Conservation (phyloP, 2,797 vertebrate genomes). For the Sphaeramia orbicularis region DNA sequence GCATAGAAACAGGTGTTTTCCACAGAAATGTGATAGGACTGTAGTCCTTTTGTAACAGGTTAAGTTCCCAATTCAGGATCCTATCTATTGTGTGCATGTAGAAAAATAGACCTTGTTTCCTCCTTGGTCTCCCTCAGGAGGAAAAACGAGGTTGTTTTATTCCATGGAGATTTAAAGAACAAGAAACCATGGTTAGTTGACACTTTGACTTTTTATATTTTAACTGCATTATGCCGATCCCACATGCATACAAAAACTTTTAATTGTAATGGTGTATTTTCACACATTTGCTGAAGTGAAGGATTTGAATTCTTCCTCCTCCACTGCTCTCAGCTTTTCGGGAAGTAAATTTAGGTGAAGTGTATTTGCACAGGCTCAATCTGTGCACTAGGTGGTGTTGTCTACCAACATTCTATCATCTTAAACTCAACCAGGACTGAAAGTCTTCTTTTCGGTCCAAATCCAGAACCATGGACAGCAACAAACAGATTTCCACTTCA, state of each 20-base stretch:
- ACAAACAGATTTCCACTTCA: neutral
- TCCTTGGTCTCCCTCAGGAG: constrained; percentile 45
- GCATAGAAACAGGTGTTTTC: neutral
- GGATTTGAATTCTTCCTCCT: no score
- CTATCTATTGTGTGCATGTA: constrained; percentile 35
- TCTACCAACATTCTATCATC: neutral
- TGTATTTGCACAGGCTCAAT: constrained; percentile 9
- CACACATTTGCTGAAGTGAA: no score
- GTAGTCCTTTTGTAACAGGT: constrained; percentile 13
- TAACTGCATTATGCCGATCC: no score
- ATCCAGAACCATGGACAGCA: constrained; percentile 71
- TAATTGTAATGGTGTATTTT: no score
- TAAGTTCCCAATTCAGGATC: constrained; percentile 15
- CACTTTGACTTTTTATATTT: no score
- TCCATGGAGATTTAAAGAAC: constrained; percentile 51
- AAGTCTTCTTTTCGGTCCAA: neutral
- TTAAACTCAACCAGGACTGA: neutral
- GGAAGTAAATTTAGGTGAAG: no score
- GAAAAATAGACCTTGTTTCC: constrained; percentile 56
- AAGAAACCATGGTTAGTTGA: constrained; percentile 51
- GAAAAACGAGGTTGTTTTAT: constrained; percentile 49
- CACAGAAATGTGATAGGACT: constrained; percentile 35
- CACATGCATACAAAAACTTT: no score
- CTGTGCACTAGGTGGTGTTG: constrained; percentile 69
- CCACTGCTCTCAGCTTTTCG: no score